These are phyloP conservation scores for Bos javanicus DNA, from an alignment of 2,113 vertebrate genomes.

Conservation along the genomic window DNA sequence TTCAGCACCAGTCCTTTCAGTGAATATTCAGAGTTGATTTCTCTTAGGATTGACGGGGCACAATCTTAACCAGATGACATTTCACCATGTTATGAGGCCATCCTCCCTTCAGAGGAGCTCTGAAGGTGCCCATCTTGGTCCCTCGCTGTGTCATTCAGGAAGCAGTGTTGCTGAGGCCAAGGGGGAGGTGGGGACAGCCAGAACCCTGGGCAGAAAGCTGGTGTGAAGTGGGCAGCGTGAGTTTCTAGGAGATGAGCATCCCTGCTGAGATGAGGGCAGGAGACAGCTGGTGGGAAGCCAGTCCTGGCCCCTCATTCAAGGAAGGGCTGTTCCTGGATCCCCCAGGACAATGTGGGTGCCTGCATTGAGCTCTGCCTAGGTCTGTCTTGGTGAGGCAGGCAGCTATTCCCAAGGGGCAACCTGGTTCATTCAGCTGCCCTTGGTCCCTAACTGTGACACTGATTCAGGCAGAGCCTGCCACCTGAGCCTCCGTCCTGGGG, in stretches of 20 bases:
- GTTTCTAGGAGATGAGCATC: background rate
- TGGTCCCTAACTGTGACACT: background rate
- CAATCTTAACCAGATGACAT: background rate
- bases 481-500: background rate
- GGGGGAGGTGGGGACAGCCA: fast-evolving
- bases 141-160: background rate
- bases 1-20: background rate
- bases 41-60: background rate
- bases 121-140: background rate
- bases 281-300: background rate
- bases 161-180: background rate
- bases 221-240: too few species aligned
- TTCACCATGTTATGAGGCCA: background rate
- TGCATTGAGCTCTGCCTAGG: background rate
- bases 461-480: background rate
- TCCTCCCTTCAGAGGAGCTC: background rate
- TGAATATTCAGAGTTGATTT: background rate
- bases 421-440: background rate
- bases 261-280: too few species aligned
- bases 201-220: background rate
- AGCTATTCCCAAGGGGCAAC: background rate
- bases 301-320: background rate
- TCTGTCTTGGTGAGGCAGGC: background rate
- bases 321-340: background rate
- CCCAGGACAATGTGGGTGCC: background rate